A percentile compares a stretch with the other conserved stretches of the same genome.
Conservation (phyloP, 2,113 vertebrate genomes). For the Apus apus region DNA sequence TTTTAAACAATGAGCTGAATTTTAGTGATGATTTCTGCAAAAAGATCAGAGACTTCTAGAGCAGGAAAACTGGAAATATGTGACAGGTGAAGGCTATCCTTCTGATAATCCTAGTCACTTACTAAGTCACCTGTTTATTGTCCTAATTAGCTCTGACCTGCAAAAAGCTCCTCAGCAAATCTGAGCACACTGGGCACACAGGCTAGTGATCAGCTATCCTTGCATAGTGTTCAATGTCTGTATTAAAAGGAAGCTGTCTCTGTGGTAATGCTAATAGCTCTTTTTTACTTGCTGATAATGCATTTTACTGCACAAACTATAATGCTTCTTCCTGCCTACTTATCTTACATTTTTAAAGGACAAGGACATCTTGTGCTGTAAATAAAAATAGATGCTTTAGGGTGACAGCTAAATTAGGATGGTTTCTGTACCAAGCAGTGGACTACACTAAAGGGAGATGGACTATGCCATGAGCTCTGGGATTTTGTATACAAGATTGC, state of each 20-base stretch:
- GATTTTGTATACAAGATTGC: background rate
- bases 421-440: accelerated
- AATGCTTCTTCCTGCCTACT: background rate
- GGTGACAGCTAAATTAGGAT: background rate
- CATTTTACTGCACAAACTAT: background rate
- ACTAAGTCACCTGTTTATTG: background rate
- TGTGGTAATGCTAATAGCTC: background rate
- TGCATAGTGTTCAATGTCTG: background rate
- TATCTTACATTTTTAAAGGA: background rate
- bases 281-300: background rate
- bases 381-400: background rate
- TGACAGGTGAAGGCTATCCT: background rate
- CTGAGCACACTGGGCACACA: background rate
- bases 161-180: background rate
- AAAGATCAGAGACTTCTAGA: background rate
- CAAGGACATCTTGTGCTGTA: background rate
- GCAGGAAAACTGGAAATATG: background rate
- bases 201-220: background rate
- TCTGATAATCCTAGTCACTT: background rate
- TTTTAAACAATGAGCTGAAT: background rate
- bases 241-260: background rate
- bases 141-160: background rate
- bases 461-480: background rate
- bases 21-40: background rate
- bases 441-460: background rate